Evolutionary conservation across 2,888 invertebrate genomes (phyloP).

Genomic region (Matsumyia berberina): DNA sequence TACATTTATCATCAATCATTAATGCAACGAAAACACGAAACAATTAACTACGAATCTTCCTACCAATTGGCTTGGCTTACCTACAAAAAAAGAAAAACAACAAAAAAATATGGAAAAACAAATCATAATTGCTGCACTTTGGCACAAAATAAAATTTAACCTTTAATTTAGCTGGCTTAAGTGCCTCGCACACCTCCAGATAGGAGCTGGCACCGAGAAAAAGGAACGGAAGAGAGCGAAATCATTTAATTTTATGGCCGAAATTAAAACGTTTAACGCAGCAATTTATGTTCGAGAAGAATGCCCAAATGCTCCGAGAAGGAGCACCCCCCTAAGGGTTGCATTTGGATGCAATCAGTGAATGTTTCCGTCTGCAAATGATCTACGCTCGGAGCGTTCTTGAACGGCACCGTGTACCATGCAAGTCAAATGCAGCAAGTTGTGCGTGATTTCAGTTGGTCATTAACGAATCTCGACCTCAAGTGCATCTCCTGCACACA

Average conservation of each 20-base stretch:
- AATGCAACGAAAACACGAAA: conserved; percentile 49
- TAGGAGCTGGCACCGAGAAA: neutral
- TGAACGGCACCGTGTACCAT: conserved; percentile 43
- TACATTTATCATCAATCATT: conserved; percentile 68
- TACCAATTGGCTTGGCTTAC: neutral
- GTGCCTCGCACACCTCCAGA: conserved; percentile 52
- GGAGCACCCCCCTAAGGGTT: conserved; percentile 53
- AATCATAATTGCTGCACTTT: conserved; percentile 69
- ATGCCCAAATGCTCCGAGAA: conserved; percentile 40
- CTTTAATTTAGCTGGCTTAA: conserved; percentile 63
- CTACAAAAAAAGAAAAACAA: conserved; percentile 12
- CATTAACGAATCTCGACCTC: conserved; percentile 71
- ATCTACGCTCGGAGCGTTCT: conserved; percentile 68
- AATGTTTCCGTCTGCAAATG: conserved; percentile 73
- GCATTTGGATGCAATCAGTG: conserved; percentile 71
- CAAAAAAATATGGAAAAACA: conserved; percentile 28
- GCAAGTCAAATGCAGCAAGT: conserved; percentile 7
- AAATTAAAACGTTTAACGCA: conserved; percentile 76
- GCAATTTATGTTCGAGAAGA: conserved; percentile 69
- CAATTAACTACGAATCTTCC: conserved; percentile 43
- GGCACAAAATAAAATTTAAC: conserved; percentile 73
- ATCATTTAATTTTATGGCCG: conserved; percentile 72
- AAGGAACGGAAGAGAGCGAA: conserved; percentile 29
- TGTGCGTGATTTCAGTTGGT: conserved; percentile 73
- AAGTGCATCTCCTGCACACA: conserved; percentile 53